phyloP scores from a whole-genome alignment of 37 sponge, comb jelly and placozoan species.

The Aplysina aerophoba region DNA sequence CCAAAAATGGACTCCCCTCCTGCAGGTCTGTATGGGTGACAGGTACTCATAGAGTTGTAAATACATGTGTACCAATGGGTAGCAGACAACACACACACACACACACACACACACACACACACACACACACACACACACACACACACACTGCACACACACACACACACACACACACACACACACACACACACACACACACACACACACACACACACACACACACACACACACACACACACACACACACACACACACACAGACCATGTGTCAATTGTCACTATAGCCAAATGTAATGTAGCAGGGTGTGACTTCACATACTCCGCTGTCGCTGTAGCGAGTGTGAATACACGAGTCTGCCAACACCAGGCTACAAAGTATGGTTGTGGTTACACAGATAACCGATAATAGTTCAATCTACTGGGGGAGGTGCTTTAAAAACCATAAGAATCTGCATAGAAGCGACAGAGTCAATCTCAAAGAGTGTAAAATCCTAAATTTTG shows the following conservation, averaged over 20 bases:
- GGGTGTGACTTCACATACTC: too few species aligned
- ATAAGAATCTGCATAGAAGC: neutral
- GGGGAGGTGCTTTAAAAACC: neutral
- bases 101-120: constrained; percentile 16
- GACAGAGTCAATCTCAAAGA: neutral
- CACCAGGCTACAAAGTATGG: too few species aligned
- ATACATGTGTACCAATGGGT: neutral
- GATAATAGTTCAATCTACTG: too few species aligned
- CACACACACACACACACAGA: neutral
- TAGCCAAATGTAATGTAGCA: too few species aligned
- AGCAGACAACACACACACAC: neutral
- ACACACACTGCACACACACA: constrained; percentile 17
- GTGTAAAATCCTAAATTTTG: neutral
- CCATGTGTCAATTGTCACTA: neutral
- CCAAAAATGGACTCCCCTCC: neutral
- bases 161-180: constrained; percentile 38
- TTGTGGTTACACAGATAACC: constrained; percentile 50
- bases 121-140: constrained; percentile 25
- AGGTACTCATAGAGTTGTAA: neutral
- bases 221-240: constrained; percentile 1
- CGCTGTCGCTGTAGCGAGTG: too few species aligned
- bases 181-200: constrained; percentile 12
- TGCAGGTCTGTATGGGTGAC: constrained; percentile 1
- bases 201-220: constrained; percentile 16
- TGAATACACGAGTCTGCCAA: too few species aligned